Base-by-base conservation (phyloP, 1,140 invertebrate genomes). In the Hestina assimilis region DNA sequence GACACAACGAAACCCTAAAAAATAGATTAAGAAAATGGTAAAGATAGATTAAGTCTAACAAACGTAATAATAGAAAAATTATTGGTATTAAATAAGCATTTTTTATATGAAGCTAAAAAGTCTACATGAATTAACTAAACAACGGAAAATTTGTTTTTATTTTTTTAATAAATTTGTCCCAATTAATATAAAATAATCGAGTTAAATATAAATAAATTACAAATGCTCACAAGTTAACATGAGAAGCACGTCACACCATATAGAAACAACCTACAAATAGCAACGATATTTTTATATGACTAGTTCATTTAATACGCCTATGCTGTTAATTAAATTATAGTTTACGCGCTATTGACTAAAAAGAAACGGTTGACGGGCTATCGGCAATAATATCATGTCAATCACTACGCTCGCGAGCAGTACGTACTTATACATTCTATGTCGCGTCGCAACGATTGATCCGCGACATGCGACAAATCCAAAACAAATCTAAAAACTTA, bases 271-370 rank as follows among this genome's bases (percentile, higher is more conserved):
- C 15, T 35, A 35, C 33, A 35, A 35, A 35, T 35, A 35, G 33
- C 33, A 38, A 17, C 33, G 15, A 17, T 38, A 38, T 38, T 38
- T 38, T 38, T 38, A 38, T 38, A 38, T 19, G 17, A 17, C 33
- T 38, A 17, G 15, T 38, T 38, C 33, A 38, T 38, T 38, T 38
- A 38, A 38, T 35, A 35, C 8, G 33, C 33, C 33, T 38, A 38
- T 38, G 33, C 19, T 17, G 33, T 38, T 38, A 38, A 38, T 38
- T 38, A 38, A 38, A 38, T 19, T 38, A 33, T 33, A 33, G 31
- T 33, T 33, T 15, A 38, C 33, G 33, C 33, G 33, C 33, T 38
- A 11, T 38, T 38, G 15, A 38, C 33, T 38, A 9, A 20, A 38
- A 38, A 38, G 19, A 38, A 9, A 15, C 31, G 33, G 15, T 19